Percentiles rank a stretch among this genome's conserved stretches.
These are phyloP conservation scores for Ornithoptera alexandrae DNA, from an alignment of 2,888 invertebrate genomes.

Conservation along the genomic window DNA sequence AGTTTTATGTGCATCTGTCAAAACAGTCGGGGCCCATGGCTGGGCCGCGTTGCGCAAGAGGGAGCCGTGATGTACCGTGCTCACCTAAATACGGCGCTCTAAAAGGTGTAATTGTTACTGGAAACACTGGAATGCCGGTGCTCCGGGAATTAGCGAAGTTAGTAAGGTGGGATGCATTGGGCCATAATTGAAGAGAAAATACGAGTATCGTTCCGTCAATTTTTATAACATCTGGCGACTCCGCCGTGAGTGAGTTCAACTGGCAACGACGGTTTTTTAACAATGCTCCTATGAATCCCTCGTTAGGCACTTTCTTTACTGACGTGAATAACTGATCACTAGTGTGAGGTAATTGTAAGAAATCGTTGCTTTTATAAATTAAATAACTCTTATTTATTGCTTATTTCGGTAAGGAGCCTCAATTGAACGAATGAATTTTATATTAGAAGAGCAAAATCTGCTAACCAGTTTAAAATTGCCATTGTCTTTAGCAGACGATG, in stretches of 20 bases:
- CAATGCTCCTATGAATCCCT: neutral
- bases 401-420: conserved; percentile 16
- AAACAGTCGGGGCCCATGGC: conserved; percentile 50
- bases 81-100: conserved; percentile 58
- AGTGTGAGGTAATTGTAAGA: conserved; percentile 10
- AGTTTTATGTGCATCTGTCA: conserved; percentile 66
- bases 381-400: conserved; percentile 1
- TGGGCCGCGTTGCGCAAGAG: conserved; percentile 47
- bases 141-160: conserved; percentile 53
- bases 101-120: conserved; percentile 65
- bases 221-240: conserved; percentile 34
- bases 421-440: conserved; percentile 22
- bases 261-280: conserved; percentile 19
- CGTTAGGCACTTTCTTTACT: conserved; percentile 15
- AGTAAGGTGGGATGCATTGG: conserved; percentile 38
- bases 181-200: conserved; percentile 43
- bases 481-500: conserved; percentile 1
- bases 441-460: conserved; percentile 20
- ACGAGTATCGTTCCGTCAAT: conserved; percentile 35
- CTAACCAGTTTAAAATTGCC: neutral
- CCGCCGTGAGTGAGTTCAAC: conserved; percentile 35
- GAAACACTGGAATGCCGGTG: conserved; percentile 49
- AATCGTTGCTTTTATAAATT: conserved; percentile 1
- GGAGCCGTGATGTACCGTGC: conserved; percentile 36
- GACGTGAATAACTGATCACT: conserved; percentile 8